These are phyloP conservation scores for Erannis defoliaria DNA, from an alignment of 2,888 invertebrate species.

Conservation along the genomic window DNA sequence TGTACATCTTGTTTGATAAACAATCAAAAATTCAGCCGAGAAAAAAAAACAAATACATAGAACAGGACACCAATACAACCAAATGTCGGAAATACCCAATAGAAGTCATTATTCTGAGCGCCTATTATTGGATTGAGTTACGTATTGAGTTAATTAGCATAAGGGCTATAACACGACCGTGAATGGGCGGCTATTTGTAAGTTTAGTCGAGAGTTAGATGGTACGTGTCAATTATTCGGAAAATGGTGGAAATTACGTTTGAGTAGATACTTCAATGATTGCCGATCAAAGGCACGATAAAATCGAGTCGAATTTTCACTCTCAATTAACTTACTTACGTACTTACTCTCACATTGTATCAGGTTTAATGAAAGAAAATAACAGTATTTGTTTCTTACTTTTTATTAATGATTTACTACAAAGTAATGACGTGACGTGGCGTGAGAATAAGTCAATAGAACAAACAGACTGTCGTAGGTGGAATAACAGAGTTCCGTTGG, in stretches of 20 bases:
- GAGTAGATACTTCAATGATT: constrained; percentile 9
- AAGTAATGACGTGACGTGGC: no score
- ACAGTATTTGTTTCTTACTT: no score
- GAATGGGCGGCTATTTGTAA: constrained; percentile 16
- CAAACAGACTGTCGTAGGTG: no score
- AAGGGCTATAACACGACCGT: constrained; percentile 13
- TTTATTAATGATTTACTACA: no score
- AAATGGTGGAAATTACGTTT: constrained; percentile 7
- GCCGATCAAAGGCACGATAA: neutral
- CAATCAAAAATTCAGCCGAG: neutral
- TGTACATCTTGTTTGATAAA: no score
- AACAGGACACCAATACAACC: constrained; percentile 6
- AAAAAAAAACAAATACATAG: constrained; percentile 1
- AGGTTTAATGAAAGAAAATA: no score
- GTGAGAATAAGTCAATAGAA: no score
- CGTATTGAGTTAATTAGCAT: constrained; percentile 22
- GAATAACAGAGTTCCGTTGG: no score
- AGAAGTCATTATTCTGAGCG: constrained; percentile 9
- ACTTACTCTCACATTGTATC: no score
- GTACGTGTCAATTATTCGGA: constrained; percentile 16
- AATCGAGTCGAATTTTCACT: neutral
- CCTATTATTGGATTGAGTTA: constrained; percentile 26
- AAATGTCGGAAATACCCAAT: no score
- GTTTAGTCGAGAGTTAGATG: constrained; percentile 21
- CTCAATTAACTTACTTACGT: no score